These are phyloP conservation scores for Drosophila kanekoi DNA, from an alignment of 2,888 invertebrate genomes.

Conservation along the genomic window DNA sequence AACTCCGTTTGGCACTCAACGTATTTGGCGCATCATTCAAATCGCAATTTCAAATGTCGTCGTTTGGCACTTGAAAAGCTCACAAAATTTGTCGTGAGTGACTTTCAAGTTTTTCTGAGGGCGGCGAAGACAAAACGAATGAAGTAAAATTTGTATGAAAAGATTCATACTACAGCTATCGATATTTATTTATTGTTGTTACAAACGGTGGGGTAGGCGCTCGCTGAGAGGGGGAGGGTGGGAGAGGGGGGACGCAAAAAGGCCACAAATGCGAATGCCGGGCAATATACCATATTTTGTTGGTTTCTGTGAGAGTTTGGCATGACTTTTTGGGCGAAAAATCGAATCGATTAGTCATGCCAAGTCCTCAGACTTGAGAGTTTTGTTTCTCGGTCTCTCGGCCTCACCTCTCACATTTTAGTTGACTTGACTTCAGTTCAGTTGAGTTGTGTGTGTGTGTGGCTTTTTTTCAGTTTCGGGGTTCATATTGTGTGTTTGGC, in stretches of 20 bases:
- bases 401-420: slow-evolving; percentile 62
- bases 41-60: slow-evolving; percentile 57
- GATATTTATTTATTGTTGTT: slow-evolving; percentile 50
- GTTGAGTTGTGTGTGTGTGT: slow-evolving; percentile 10
- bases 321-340: slow-evolving; percentile 76
- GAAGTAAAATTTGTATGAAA: slow-evolving; percentile 32
- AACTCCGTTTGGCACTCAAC: slow-evolving; percentile 16
- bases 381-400: slow-evolving; percentile 33
- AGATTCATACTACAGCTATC: slow-evolving; percentile 38
- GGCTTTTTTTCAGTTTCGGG: slow-evolving; percentile 23
- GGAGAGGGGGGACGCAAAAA: slow-evolving; percentile 13
- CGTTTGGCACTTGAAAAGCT: slow-evolving; percentile 50
- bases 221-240: slow-evolving; percentile 15
- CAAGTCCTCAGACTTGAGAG: slow-evolving; percentile 62
- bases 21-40: slow-evolving; percentile 42
- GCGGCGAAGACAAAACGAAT: slow-evolving; percentile 39
- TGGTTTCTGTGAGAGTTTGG: slow-evolving; percentile 42
- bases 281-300: slow-evolving; percentile 33
- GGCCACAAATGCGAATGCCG: slow-evolving; percentile 34
- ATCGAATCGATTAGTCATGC: slow-evolving; percentile 80
- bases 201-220: background rate
- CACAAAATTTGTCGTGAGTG: slow-evolving; percentile 56
- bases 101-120: slow-evolving; percentile 51
- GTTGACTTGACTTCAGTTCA: slow-evolving; percentile 25
- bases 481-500: slow-evolving; percentile 34